phyloP scores from a whole-genome alignment of 2,113 vertebrate genomes.

The Odocoileus hemionus region DNA sequence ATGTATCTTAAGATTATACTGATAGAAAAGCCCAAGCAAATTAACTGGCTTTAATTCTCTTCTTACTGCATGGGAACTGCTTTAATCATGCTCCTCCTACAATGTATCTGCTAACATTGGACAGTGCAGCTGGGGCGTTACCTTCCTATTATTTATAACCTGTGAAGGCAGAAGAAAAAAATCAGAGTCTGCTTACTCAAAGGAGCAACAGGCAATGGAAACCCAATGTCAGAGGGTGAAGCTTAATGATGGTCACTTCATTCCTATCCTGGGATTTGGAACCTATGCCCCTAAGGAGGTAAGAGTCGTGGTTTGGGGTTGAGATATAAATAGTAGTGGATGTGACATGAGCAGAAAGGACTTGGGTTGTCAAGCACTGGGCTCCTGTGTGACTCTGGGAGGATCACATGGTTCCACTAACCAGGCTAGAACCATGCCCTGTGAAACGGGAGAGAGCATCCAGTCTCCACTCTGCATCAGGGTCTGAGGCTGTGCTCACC shows the following conservation, averaged over 20 bases:
- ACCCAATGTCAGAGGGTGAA: neutral
- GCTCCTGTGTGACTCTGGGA: neutral
- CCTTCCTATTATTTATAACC: neutral
- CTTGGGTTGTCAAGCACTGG: fast-evolving
- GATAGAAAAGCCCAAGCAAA: neutral
- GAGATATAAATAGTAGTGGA: neutral
- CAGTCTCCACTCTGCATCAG: neutral
- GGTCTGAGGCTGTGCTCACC: neutral
- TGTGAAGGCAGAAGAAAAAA: neutral
- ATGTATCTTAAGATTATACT: neutral
- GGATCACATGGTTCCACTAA: neutral
- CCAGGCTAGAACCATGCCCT: neutral
- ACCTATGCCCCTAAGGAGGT: neutral
- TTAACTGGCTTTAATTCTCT: neutral
- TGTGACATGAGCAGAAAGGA: neutral
- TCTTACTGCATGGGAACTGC: neutral
- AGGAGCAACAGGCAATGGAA: neutral
- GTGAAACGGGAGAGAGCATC: neutral
- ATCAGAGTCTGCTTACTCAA: neutral
- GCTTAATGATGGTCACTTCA: neutral
- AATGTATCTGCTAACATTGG: neutral
- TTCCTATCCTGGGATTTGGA: neutral
- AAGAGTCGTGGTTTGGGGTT: neutral
- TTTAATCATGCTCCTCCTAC: neutral
- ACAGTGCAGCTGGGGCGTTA: neutral